phyloP scores from a whole-genome alignment of 2,888 invertebrate species.

The Polyploca ridens region DNA sequence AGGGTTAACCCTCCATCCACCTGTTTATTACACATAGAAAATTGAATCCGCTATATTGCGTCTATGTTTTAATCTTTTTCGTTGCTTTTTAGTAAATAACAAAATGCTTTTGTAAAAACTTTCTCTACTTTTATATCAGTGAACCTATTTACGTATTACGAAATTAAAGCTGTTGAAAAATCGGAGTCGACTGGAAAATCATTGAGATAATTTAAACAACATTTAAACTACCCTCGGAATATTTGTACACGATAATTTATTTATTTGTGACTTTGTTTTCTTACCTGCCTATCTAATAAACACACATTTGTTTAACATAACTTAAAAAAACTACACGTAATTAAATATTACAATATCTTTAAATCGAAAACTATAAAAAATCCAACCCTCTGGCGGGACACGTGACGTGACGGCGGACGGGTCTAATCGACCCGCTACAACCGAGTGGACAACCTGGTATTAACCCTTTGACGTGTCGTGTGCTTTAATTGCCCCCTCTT shows the following conservation, averaged over 20 bases:
- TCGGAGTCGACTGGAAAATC: no score
- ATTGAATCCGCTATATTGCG: slow-evolving; percentile 53
- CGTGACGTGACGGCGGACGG: slow-evolving; percentile 19
- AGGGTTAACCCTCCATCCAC: slow-evolving; percentile 69
- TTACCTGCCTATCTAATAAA: no score
- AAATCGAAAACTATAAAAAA: slow-evolving; percentile 8
- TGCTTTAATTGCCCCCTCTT: slow-evolving; percentile 70
- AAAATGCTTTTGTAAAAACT: background rate
- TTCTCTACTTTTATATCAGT: no score
- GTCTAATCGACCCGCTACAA: slow-evolving; percentile 39
- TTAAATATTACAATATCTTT: background rate
- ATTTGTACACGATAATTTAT: no score
- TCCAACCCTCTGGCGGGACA: background rate
- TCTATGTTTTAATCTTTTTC: slow-evolving; percentile 22
- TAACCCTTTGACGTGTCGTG: slow-evolving; percentile 82
- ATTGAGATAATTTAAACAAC: no score
- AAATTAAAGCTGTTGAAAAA: no score
- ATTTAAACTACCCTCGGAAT: no score
- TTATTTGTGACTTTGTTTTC: background rate
- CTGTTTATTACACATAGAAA: slow-evolving; percentile 69
- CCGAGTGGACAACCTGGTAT: slow-evolving; percentile 55
- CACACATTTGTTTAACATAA: no score
- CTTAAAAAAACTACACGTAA: background rate
- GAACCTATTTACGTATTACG: no score
- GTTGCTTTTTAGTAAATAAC: background rate